Base-by-base conservation (phyloP, 2,113 vertebrate genomes). In the Xenus cinereus region DNA sequence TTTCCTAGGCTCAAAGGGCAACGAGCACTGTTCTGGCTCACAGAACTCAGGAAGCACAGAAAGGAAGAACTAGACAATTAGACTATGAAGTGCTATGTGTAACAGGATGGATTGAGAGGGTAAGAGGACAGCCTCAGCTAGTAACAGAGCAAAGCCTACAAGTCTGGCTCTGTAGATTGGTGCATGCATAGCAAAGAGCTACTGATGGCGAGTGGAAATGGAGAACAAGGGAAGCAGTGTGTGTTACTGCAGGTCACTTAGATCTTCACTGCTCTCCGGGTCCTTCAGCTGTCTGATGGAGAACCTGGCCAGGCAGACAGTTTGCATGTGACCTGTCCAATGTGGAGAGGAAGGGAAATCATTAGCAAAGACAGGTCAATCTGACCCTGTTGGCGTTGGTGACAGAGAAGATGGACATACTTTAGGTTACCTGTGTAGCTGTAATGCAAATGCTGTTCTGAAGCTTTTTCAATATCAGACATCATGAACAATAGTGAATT, bases 41-140 rank as follows among this genome's bases (percentile, higher is more conserved):
- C 81, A 79, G 90, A 95, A 96, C 72, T 95, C 96, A 97, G 89
- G 96, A 98, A 97, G 90, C 71, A 51, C 17, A 13, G 59, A 93
- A 95, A 97, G 90, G 85, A 94, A 95, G n/a, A 94, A 67, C 54
- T 56, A 68, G 88, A 91, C 92, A 95, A 94, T 94, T 91, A 95
- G 87, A 75, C 92, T 90, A 27, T 85, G 76, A 93, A 93, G 84
- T 83, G 54, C 53, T 87, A 35, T 21, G 69, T 71, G 41, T 83
- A 54, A 87, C 24, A 17, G 51, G 48, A 72, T 81, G 86, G 72
- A 82, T 87, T 2, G 4, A 71, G 59, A 82, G 54, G 71, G 46
- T 63, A n/a, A 63, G 23, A 84, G 67, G 32, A 54, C 35, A 48
- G 46, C 43, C 71, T 32, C 48, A 79, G 45, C 56, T 89, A 33